These are phyloP conservation scores for Anguilla anguilla DNA, from an alignment of 2,797 vertebrate species.

Conservation along the genomic window DNA sequence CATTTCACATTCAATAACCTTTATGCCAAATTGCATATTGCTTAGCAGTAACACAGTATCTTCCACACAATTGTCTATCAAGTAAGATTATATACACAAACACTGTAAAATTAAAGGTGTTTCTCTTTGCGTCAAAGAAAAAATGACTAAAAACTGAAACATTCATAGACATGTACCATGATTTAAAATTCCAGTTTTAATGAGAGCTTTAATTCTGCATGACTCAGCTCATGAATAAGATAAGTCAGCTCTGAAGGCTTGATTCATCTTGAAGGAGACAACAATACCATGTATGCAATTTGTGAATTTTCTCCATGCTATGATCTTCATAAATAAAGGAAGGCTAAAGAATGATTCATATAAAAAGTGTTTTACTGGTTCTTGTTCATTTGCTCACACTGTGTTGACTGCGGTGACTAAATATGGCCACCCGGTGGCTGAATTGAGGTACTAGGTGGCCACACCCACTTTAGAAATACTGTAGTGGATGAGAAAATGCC, in stretches of 20 bases:
- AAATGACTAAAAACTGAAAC: background rate
- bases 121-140: background rate
- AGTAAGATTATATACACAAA: background rate
- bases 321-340: background rate
- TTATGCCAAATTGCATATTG: background rate
- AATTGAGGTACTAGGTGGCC: background rate
- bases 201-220: background rate
- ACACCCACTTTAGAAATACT: background rate
- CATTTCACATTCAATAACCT: conserved; percentile 8
- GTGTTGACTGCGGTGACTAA: background rate
- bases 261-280: background rate
- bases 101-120: background rate
- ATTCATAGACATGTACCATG: background rate
- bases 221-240: background rate
- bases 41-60: background rate
- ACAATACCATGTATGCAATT: background rate
- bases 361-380: background rate
- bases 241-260: background rate
- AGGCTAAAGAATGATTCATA: background rate
- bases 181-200: background rate
- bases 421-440: background rate
- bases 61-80: background rate
- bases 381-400: conserved; percentile 11
- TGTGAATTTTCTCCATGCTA: background rate
- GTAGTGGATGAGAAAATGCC: background rate